Percentiles rank a stretch among this genome's conserved stretches.
Conservation (phyloP, 2,888 invertebrate species). For the Portevinia maculata region DNA sequence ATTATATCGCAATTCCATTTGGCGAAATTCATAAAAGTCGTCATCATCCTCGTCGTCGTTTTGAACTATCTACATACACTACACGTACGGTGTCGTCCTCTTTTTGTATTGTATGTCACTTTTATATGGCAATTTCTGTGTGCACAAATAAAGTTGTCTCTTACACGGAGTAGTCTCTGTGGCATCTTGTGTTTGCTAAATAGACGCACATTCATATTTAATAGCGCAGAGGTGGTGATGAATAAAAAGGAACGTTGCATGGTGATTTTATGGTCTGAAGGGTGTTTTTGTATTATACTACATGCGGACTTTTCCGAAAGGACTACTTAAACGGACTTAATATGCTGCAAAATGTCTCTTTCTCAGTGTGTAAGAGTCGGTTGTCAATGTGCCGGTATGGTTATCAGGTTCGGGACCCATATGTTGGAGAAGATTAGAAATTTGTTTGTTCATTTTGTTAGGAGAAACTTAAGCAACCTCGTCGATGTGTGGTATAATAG, state of each 20-base stretch:
- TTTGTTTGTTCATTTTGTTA: conserved; percentile 66
- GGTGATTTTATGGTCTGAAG: conserved; percentile 64
- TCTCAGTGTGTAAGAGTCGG: not conserved
- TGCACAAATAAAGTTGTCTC: conserved; percentile 24
- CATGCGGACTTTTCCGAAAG: conserved; percentile 27
- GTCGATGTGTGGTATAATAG: conserved; percentile 37
- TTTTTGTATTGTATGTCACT: conserved; percentile 40
- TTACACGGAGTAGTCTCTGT: not conserved
- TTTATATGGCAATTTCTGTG: conserved; percentile 40
- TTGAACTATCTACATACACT: too few relatives aligned
- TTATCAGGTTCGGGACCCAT: conserved; percentile 8
- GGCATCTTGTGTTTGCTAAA: conserved; percentile 70
- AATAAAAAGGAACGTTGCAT: conserved; percentile 52
- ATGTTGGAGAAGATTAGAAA: conserved; percentile 57
- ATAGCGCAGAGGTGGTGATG: conserved; percentile 43
- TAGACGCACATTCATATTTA: conserved; percentile 74
- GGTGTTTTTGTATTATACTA: conserved; percentile 24
- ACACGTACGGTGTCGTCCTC: conserved; percentile 24
- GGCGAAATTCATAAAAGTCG: conserved; percentile 70
- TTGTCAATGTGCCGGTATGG: not conserved
- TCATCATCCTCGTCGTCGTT: too few relatives aligned
- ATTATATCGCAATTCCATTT: conserved; percentile 70
- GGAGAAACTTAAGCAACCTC: conserved; percentile 57
- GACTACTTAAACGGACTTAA: conserved; percentile 69
- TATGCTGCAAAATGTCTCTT: conserved; percentile 62